phyloP scores from a whole-genome alignment of 30 jellyfish, hydroid and myxozoan genomes.

The Aurelia aurita region DNA sequence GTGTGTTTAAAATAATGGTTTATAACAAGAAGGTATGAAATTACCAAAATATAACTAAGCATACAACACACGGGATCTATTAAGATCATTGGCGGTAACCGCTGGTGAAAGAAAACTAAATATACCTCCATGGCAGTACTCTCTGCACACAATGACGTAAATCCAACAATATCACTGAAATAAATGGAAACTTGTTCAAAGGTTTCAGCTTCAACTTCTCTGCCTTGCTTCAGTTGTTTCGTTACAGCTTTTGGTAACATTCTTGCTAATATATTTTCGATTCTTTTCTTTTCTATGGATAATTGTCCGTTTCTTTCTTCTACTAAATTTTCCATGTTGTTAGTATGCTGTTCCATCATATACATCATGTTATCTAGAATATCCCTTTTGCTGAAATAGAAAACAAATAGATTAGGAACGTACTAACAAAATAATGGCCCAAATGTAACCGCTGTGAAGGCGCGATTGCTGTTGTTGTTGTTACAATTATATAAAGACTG shows the following conservation, averaged over 20 bases:
- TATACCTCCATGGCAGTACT: constrained; percentile 92
- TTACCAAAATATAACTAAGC: too few species aligned
- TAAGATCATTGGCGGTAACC: too few species aligned
- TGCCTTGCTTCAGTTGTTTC: constrained; percentile 83
- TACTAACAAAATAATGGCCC: too few species aligned
- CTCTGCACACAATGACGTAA: constrained; percentile 85
- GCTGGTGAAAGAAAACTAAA: too few species aligned
- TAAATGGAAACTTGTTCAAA: constrained; percentile 89
- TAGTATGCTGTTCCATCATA: constrained; percentile 87
- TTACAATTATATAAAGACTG: too few species aligned
- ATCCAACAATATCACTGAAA: constrained; percentile 93
- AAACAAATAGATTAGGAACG: not conserved
- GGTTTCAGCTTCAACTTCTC: constrained; percentile 91
- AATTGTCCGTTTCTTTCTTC: constrained; percentile 76
- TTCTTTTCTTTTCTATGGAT: constrained; percentile 74
- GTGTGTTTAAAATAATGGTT: too few species aligned
- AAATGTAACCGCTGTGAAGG: too few species aligned
- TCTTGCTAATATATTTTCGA: constrained; percentile 67
- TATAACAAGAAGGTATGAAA: too few species aligned
- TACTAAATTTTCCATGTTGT: constrained; percentile 74
- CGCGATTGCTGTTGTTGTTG: too few species aligned
- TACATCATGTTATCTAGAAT: constrained; percentile 82
- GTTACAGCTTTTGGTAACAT: constrained; percentile 87
- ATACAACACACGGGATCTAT: too few species aligned
- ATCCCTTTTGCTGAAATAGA: constrained; percentile 64